Conservation (phyloP, 1,140 invertebrate species). For the Himalopsyche phryganea region DNA sequence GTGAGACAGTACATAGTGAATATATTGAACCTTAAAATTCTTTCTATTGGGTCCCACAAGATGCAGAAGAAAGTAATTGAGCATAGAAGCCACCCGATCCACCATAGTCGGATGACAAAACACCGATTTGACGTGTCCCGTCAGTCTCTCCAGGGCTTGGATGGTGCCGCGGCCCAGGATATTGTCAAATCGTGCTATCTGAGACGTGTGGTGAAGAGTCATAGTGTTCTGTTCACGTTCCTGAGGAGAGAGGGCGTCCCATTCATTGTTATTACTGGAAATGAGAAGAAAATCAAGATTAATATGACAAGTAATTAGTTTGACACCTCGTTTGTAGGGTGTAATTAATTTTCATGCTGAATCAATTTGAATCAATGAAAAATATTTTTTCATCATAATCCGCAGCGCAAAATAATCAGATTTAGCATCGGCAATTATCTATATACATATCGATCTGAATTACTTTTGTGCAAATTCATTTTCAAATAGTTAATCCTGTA, state of each 20-base stretch:
- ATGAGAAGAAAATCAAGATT: not conserved
- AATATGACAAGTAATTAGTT: no score
- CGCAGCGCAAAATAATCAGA: no score
- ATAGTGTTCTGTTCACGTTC: constrained; percentile 75
- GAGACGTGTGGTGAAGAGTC: constrained; percentile 75
- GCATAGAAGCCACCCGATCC: constrained; percentile 89
- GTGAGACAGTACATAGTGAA: no score
- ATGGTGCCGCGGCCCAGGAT: constrained; percentile 88
- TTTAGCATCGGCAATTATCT: no score
- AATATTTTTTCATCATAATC: no score
- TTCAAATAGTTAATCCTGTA: no score
- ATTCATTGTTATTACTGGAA: constrained; percentile 50
- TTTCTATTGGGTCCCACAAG: constrained; percentile 85
- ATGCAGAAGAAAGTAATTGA: constrained; percentile 91
- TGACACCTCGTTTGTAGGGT: no score
- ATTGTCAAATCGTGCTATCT: constrained; percentile 88
- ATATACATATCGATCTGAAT: no score
- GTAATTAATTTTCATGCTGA: no score
- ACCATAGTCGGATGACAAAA: constrained; percentile 91
- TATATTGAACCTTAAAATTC: constrained; percentile 70
- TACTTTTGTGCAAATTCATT: no score
- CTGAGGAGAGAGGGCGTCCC: constrained; percentile 64
- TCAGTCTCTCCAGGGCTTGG: constrained; percentile 76
- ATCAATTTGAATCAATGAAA: no score
- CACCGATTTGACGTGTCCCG: constrained; percentile 78